Evolutionary conservation across 2,888 invertebrate species (phyloP).

Genomic region (Gisinianus flammeolus): DNA sequence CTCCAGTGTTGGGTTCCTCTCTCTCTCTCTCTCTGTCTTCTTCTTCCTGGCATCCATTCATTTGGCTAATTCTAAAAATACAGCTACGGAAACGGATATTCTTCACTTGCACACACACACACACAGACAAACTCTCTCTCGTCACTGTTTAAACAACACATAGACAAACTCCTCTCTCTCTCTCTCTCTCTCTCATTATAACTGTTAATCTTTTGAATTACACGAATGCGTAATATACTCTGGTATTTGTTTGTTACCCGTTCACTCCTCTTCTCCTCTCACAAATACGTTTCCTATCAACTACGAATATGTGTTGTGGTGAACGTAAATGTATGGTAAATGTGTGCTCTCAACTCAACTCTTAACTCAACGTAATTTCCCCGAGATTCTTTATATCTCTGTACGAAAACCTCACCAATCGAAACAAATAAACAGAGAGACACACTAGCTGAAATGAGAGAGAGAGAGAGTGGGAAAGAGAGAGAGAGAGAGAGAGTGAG

Average conservation of each 20-base stretch:
- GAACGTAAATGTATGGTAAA: too few species aligned
- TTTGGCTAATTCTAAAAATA: constrained; percentile 17
- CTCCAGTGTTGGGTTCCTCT: background rate
- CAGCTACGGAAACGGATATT: background rate
- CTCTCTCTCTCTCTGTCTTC: background rate
- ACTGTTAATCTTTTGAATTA: constrained; percentile 7
- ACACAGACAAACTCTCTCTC: background rate
- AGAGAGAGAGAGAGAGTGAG: too few species aligned
- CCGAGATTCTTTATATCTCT: too few species aligned
- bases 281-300: too few species aligned
- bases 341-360: too few species aligned
- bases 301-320: too few species aligned
- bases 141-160: background rate
- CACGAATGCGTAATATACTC: too few species aligned
- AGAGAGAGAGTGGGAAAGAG: background rate
- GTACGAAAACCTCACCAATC: too few species aligned
- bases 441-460: background rate
- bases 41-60: background rate
- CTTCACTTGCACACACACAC: too few species aligned
- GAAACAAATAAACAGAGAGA: background rate
- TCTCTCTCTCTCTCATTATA: background rate
- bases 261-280: background rate
- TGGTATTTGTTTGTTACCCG: background rate
- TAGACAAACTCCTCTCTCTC: background rate
- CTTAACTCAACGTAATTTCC: too few species aligned